Evolutionary conservation across 2,113 vertebrate species (phyloP).

Genomic region (Aegotheles bennettii): DNA sequence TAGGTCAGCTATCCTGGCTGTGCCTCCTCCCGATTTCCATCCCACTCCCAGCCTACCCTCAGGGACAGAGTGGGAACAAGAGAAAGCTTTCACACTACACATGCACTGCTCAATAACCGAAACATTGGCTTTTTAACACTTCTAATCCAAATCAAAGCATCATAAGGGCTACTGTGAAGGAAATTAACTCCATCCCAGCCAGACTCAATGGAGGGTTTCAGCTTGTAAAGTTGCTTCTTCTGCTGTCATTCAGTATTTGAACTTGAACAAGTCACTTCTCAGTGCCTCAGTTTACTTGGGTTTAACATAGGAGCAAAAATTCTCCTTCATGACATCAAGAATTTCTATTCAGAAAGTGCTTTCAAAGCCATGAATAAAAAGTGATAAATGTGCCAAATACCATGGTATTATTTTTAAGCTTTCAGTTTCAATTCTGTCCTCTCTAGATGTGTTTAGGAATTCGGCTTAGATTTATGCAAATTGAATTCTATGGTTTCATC

Average conservation of each 20-base stretch:
- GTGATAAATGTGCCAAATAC: neutral
- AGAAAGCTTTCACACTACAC: accelerated
- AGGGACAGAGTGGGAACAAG: neutral
- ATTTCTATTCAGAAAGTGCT: neutral
- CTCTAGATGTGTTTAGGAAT: neutral
- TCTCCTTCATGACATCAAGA: neutral
- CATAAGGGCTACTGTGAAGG: neutral
- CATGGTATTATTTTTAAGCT: neutral
- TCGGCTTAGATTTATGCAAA: neutral
- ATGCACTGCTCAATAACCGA: neutral
- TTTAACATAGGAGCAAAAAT: neutral
- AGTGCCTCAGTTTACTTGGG: neutral
- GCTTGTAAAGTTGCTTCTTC: neutral
- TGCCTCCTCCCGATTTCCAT: neutral
- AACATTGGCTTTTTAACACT: neutral
- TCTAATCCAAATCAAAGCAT: neutral
- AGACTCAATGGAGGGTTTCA: neutral
- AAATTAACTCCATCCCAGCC: neutral
- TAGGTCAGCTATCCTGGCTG: neutral
- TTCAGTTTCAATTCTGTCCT: neutral
- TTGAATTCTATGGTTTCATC: neutral
- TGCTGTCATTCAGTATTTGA: neutral
- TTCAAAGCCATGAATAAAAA: neutral
- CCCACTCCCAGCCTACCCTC: too few relatives aligned
- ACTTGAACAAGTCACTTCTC: neutral